Evolutionary conservation across 2,797 vertebrate species (phyloP).

Genomic region (Catamblyrhynchus diadema): DNA sequence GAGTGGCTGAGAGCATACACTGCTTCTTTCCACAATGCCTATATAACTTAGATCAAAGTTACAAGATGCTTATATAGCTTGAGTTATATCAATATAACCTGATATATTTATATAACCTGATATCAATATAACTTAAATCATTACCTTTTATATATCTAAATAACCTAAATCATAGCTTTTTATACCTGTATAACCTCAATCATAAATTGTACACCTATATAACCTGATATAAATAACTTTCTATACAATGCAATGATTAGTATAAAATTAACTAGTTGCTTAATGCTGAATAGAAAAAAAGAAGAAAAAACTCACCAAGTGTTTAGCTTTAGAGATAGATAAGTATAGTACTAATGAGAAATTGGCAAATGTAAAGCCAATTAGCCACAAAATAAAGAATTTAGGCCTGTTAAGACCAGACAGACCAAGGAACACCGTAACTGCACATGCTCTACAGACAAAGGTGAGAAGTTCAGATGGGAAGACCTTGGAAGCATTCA

Average conservation of each 20-base stretch:
- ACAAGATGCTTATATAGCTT: neutral
- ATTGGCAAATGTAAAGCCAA: neutral
- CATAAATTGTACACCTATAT: neutral
- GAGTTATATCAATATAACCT: neutral
- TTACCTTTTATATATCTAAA: neutral
- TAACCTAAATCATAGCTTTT: neutral
- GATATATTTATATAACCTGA: neutral
- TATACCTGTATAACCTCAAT: neutral
- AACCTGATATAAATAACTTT: neutral
- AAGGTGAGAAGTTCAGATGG: neutral
- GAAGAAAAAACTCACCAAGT: neutral
- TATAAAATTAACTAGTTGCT: neutral
- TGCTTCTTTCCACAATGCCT: neutral
- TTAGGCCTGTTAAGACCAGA: neutral
- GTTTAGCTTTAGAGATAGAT: neutral
- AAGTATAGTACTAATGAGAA: neutral
- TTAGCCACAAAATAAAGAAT: neutral
- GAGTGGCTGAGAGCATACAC: neutral
- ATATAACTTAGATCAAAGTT: neutral
- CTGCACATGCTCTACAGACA: accelerated
- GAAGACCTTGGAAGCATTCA: neutral
- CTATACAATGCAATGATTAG: neutral
- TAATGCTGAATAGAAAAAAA: neutral
- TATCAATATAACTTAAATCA: neutral
- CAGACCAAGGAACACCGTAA: neutral